Percentiles rank a stretch among this genome's conserved stretches.
Evolutionary conservation across 1,140 invertebrate species (phyloP).

Genomic region (Hermatobates lingyangjiaoensis): DNA sequence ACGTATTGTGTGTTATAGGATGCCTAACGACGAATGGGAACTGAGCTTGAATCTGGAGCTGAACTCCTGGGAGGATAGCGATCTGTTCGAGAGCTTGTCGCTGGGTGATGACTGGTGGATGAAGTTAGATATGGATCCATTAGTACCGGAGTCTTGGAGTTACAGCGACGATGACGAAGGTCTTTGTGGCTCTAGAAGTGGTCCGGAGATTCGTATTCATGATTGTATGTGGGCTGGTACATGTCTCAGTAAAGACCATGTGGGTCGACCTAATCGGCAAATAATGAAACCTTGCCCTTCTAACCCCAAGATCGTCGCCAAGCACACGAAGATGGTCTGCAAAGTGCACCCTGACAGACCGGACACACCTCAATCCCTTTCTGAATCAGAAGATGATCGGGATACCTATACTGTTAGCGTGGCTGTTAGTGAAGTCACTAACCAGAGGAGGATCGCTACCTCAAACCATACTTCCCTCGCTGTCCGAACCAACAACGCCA

Average conservation of each 20-base stretch:
- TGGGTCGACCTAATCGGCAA: not conserved
- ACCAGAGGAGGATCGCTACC: slow-evolving; percentile 18
- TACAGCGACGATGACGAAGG: not conserved
- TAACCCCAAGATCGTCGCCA: slow-evolving; percentile 14
- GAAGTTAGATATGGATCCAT: not conserved
- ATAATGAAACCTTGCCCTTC: slow-evolving; percentile 7
- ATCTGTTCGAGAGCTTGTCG: not conserved
- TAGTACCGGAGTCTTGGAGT: not conserved
- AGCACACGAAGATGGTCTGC: slow-evolving; percentile 15
- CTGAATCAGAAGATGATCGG: slow-evolving; percentile 8
- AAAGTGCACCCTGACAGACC: slow-evolving; percentile 6
- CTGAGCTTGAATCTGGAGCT: not conserved
- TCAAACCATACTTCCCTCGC: not conserved
- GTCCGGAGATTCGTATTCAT: slow-evolving; percentile 30
- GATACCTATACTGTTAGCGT: slow-evolving; percentile 15
- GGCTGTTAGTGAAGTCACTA: slow-evolving; percentile 22
- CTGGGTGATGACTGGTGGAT: not conserved
- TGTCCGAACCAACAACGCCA: slow-evolving; percentile 2
- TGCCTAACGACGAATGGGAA: too few relatives aligned
- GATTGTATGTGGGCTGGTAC: slow-evolving; percentile 48
- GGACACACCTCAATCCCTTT: slow-evolving; percentile 10
- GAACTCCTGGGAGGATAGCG: not conserved
- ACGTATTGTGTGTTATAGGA: too few relatives aligned
- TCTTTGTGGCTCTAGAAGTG: slow-evolving; percentile 10
- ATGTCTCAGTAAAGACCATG: slow-evolving; percentile 31